These are phyloP conservation scores for Tetramorium simillimum DNA, from an alignment of 1,140 invertebrate genomes.

Conservation along the genomic window DNA sequence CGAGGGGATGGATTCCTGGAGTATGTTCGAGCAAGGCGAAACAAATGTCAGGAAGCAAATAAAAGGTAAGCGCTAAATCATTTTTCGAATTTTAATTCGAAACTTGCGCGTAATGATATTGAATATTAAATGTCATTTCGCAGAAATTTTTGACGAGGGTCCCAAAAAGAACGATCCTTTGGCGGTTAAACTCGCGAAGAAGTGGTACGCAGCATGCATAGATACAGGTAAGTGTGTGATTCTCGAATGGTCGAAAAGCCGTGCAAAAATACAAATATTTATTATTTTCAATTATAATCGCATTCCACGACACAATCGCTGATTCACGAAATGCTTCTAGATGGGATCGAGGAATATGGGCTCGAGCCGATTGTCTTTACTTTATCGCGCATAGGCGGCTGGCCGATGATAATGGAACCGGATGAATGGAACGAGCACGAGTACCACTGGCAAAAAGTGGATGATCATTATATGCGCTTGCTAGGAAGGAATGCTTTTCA, in stretches of 20 bases:
- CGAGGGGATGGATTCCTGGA: background rate
- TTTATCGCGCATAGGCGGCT: slow-evolving; percentile 70
- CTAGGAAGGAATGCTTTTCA: slow-evolving; percentile 62
- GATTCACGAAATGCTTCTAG: background rate
- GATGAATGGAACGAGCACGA: slow-evolving; percentile 67
- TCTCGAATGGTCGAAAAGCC: background rate
- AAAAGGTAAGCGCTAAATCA: background rate
- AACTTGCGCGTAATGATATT: background rate
- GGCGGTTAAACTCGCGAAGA: background rate
- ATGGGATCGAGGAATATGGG: background rate
- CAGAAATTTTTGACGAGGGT: slow-evolving; percentile 1
- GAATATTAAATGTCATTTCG: background rate
- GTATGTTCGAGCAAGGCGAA: slow-evolving; percentile 10
- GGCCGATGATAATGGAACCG: slow-evolving; percentile 73
- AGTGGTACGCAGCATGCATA: background rate
- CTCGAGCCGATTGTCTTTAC: slow-evolving; percentile 18
- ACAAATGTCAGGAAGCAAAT: slow-evolving; percentile 3
- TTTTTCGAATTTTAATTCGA: background rate
- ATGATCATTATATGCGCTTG: slow-evolving; percentile 69
- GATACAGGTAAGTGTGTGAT: background rate
- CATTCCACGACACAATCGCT: background rate
- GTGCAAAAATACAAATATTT: background rate
- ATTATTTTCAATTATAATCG: background rate
- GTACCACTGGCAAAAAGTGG: slow-evolving; percentile 73
- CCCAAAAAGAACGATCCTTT: background rate